Percentiles rank a stretch among this genome's conserved stretches.
phyloP scores from a whole-genome alignment of 35 echinoderm and acorn worm species.

The Amphiura filiformis region DNA sequence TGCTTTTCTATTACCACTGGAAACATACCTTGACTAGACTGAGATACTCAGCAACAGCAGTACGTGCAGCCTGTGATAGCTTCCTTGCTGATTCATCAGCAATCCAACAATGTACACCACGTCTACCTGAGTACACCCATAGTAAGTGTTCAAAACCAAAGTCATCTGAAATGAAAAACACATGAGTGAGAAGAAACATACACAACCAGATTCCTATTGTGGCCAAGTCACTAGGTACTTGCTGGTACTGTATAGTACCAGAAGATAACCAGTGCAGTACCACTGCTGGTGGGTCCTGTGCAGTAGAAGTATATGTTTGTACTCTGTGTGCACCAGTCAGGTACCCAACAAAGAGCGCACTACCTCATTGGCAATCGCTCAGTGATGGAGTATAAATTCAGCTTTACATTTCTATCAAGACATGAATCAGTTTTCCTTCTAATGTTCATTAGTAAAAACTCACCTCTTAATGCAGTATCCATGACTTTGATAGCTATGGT shows the following conservation, averaged over 20 bases:
- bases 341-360: too few species aligned
- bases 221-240: too few species aligned
- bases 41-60: slow-evolving; percentile 89
- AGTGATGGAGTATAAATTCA: too few species aligned
- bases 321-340: too few species aligned
- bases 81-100: slow-evolving; percentile 89
- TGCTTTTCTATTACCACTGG: background rate
- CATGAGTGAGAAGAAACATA: too few species aligned
- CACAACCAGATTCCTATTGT: too few species aligned
- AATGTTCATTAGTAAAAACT: background rate
- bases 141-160: slow-evolving; percentile 96
- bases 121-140: slow-evolving; percentile 96
- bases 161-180: slow-evolving; percentile 62
- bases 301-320: too few species aligned
- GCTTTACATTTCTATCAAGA: too few species aligned
- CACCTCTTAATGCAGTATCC: slow-evolving; percentile 80
- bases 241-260: background rate
- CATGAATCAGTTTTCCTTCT: too few species aligned
- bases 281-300: too few species aligned
- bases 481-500: slow-evolving; percentile 90
- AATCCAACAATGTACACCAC: slow-evolving; percentile 98
- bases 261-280: background rate
- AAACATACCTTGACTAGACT: slow-evolving; percentile 88
- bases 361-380: background rate
- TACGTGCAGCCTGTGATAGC: slow-evolving; percentile 85